Base-by-base conservation (phyloP, 2,888 invertebrate species). In the Ophion costatus region DNA sequence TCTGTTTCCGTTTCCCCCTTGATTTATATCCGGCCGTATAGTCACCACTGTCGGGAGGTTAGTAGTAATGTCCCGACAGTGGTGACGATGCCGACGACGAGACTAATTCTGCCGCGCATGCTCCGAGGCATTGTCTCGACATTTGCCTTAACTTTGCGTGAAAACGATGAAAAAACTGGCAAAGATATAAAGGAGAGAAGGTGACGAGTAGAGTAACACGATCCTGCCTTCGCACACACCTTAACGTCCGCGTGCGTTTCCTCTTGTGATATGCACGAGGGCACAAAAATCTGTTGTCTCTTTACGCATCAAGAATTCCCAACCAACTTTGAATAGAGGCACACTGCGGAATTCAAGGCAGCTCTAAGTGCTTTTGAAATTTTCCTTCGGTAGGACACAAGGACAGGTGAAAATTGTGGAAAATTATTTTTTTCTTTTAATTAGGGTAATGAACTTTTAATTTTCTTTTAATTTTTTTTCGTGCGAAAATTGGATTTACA, bases 1-100 rank as follows among this genome's bases (percentile, higher is more conserved):
- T 86, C 75, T 84, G 87, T 89, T 90, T 90, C 90, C 89, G 88
- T 88, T 90, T 89, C 86, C 84, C 80, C 85, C 70, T 66, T 29
- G 67, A 74, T 71, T 76, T 71, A 63, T 70, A 75, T 75, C 69
- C 69, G 74, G 70, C 61, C 29, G 29, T 4, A 29, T 29, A 2
- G 29, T 29, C 29, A 29, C 29, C 29, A 29, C 29, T 29, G 29
- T 29, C 29, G 29, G 29, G 29, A 29, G 51, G 20, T n/a, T 7
- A 33, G 0, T 20, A 80, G 42, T 29, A 59, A 24, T 66, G 57
- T 63, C 66, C 64, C n/a, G 45, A 45, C 51, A 17, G 20, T 67
- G 11, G 33, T 51, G 57, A 73, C n/a, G 38, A 77, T 42, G 38
- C 11, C 38, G 38, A 22, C 17, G 42, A 22, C 33, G 64, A 57